These are phyloP conservation scores for Rachycentron canadum DNA, from an alignment of 2,797 vertebrate genomes.

Conservation along the genomic window DNA sequence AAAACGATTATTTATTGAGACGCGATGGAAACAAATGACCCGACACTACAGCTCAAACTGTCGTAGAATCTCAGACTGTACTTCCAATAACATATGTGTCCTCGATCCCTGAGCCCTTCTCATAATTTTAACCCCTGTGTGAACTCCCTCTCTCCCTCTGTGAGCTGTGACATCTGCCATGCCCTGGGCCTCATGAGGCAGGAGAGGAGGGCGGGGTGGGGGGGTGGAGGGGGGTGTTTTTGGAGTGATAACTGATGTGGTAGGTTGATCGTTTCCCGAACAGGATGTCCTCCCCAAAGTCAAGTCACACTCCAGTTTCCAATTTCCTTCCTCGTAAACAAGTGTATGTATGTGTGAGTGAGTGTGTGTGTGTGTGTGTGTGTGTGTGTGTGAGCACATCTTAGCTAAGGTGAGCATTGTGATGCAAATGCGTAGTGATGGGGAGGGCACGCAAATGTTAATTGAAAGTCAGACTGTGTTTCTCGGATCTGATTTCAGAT, in stretches of 20 bases:
- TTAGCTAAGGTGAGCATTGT: slow-evolving; percentile 27
- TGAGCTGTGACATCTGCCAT: slow-evolving; percentile 62
- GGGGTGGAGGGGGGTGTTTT: background rate
- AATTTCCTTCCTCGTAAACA: slow-evolving; percentile 55
- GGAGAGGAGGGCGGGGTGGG: background rate
- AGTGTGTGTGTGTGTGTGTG: slow-evolving; percentile 6
- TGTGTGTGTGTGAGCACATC: slow-evolving; percentile 5
- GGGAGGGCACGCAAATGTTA: slow-evolving; percentile 56
- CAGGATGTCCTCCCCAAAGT: slow-evolving; percentile 65
- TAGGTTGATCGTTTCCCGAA: slow-evolving; percentile 44
- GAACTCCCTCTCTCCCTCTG: slow-evolving; percentile 31
- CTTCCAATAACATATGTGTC: slow-evolving; percentile 48
- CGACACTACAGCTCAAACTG: slow-evolving; percentile 11
- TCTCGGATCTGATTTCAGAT: slow-evolving; percentile 46
- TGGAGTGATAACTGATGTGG: slow-evolving; percentile 42
- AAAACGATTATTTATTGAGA: background rate
- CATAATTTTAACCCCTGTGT: slow-evolving; percentile 20
- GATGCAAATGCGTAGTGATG: slow-evolving; percentile 62
- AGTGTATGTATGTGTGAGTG: background rate
- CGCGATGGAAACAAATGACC: background rate
- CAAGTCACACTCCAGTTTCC: slow-evolving; percentile 60
- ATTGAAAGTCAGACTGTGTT: slow-evolving; percentile 68
- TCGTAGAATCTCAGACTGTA: background rate
- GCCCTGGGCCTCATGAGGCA: slow-evolving; percentile 22
- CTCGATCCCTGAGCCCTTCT: slow-evolving; percentile 24